Conservation (phyloP, 2,888 invertebrate genomes). For the Cyclophora albipunctata region DNA sequence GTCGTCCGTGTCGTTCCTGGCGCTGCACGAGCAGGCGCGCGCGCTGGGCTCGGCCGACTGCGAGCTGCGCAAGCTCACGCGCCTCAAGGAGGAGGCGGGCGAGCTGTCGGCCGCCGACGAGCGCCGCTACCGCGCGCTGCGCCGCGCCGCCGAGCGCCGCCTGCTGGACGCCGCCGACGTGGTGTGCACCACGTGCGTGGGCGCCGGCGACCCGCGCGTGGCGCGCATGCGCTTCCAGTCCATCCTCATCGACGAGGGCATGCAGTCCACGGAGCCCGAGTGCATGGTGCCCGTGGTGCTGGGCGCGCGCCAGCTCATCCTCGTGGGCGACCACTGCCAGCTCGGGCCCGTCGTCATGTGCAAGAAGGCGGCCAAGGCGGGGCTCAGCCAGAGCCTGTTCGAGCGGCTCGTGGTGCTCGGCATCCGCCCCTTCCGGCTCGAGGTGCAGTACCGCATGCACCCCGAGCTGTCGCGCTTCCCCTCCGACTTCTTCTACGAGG, state of each 20-base stretch:
- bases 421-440: slow-evolving; percentile 96
- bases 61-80: slow-evolving; percentile 95
- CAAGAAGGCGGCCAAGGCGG: slow-evolving; percentile 98
- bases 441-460: slow-evolving; percentile 99
- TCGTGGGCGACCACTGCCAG: slow-evolving; percentile 99
- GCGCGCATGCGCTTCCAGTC: slow-evolving; percentile 95
- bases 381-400: slow-evolving; percentile 96
- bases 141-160: slow-evolving; percentile 93
- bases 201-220: slow-evolving; percentile 97
- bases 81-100: slow-evolving; percentile 98
- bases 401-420: slow-evolving; percentile 97
- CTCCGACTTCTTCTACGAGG: slow-evolving; percentile 99
- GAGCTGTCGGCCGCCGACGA: slow-evolving; percentile 97
- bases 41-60: slow-evolving; percentile 92
- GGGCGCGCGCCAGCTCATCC: slow-evolving; percentile 96
- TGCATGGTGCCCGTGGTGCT: slow-evolving; percentile 99
- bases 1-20: slow-evolving; percentile 96
- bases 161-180: slow-evolving; percentile 97
- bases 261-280: slow-evolving; percentile 98
- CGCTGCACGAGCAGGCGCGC: slow-evolving; percentile 97
- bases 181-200: slow-evolving; percentile 99
- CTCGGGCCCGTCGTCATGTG: slow-evolving; percentile 99
- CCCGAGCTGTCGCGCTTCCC: slow-evolving; percentile 98
- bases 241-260: slow-evolving; percentile 97
- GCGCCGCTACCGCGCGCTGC: slow-evolving; percentile 91